phyloP scores from a whole-genome alignment of 2,888 invertebrate genomes.

The Agrochola litura region DNA sequence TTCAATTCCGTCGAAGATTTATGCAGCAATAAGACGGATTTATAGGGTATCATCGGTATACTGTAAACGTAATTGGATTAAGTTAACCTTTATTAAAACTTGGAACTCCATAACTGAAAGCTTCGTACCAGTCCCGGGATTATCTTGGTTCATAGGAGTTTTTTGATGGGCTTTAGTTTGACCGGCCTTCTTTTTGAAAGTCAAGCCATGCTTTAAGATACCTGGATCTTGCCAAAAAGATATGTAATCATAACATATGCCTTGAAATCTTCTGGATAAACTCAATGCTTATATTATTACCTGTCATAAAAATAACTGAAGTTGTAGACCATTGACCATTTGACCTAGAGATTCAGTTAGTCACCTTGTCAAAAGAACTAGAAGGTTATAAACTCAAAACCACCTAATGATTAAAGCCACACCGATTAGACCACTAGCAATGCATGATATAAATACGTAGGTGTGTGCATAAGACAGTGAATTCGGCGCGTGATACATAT shows the following conservation, averaged over 20 bases:
- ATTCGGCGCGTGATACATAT: conserved; percentile 55
- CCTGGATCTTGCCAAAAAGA: not conserved
- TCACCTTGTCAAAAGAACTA: conserved; percentile 33
- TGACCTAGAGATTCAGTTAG: conserved; percentile 9
- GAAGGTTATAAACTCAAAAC: conserved; percentile 18
- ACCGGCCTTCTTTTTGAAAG: not conserved
- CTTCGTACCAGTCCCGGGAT: not conserved
- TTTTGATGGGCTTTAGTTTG: not conserved
- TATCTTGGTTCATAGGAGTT: conserved; percentile 1
- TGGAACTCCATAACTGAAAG: not conserved
- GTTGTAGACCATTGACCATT: conserved; percentile 17
- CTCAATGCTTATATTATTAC: conserved; percentile 5
- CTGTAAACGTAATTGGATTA: conserved; percentile 39
- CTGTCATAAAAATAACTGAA: conserved; percentile 16
- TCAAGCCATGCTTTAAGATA: not conserved
- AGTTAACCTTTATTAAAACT: conserved; percentile 33
- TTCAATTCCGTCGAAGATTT: conserved; percentile 48
- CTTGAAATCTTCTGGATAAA: not conserved
- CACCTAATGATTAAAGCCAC: not conserved
- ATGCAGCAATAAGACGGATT: conserved; percentile 49
- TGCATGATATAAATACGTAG: conserved; percentile 14
- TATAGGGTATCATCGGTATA: conserved; percentile 36
- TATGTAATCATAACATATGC: not conserved
- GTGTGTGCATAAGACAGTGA: conserved; percentile 11
- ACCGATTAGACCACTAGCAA: not conserved